Conservation (phyloP, 2,888 invertebrate species). For the Tinea pellionella region DNA sequence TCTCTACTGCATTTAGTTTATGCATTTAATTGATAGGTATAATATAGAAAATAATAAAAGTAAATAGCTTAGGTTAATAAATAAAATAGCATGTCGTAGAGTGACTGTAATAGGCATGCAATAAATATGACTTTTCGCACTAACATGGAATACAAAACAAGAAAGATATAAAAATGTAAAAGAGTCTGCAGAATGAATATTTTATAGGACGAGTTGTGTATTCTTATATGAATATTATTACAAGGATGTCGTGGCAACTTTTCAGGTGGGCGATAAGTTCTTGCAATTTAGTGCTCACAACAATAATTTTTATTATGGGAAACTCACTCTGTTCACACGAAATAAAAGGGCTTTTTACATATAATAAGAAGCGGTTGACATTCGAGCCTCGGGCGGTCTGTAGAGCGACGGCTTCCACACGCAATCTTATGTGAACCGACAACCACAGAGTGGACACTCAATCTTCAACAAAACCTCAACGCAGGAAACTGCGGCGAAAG, state of each 20-base stretch:
- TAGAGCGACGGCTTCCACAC: neutral
- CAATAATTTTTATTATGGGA: neutral
- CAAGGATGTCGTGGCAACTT: neutral
- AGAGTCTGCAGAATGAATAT: conserved; percentile 33
- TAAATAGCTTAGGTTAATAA: neutral
- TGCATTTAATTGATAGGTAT: neutral
- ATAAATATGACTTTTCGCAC: conserved; percentile 27
- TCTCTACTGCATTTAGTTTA: neutral
- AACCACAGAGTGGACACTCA: neutral
- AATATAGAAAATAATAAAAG: neutral
- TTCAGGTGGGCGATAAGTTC: conserved; percentile 12
- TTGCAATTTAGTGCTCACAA: neutral
- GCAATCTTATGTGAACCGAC: neutral
- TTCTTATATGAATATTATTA: neutral
- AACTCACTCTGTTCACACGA: neutral
- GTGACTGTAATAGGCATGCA: conserved; percentile 18
- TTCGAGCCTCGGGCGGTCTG: conserved; percentile 46
- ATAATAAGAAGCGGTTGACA: conserved; percentile 22
- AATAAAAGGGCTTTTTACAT: too few species aligned
- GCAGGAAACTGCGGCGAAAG: neutral
- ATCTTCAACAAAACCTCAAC: neutral
- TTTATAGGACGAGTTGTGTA: conserved; percentile 28
- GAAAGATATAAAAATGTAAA: conserved; percentile 34
- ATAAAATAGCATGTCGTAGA: neutral
- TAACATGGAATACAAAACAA: conserved; percentile 30